Conservation (phyloP, 1,140 invertebrate species). For the Pachyrhynchus sulphureomaculatus region DNA sequence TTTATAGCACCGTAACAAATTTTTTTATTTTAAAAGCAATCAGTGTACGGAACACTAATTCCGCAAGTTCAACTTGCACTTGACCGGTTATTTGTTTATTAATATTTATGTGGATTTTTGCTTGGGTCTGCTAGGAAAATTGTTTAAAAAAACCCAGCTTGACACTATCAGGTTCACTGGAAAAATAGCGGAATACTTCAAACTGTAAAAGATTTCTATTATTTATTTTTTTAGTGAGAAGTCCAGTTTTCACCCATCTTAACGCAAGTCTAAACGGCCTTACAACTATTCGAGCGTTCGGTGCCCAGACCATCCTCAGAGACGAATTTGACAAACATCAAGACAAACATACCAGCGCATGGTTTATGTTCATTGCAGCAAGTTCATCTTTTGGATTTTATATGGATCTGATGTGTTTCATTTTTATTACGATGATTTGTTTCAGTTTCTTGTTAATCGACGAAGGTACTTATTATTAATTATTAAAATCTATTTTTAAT, state of each 20-base stretch:
- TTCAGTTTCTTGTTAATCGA: not conserved
- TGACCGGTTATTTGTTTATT: no score
- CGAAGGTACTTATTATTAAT: not conserved
- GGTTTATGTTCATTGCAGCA: constrained; percentile 62
- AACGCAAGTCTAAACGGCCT: constrained; percentile 86
- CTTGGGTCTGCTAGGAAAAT: no score
- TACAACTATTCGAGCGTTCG: constrained; percentile 83
- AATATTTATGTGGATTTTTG: no score
- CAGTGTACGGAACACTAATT: no score
- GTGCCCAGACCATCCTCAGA: constrained; percentile 73
- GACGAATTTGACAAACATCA: constrained; percentile 79
- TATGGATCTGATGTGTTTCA: constrained; percentile 74
- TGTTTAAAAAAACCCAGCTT: no score
- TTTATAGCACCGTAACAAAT: no score
- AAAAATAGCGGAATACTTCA: no score
- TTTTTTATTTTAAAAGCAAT: no score
- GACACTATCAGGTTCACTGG: no score
- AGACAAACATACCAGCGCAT: constrained; percentile 68
- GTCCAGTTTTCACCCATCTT: constrained; percentile 84
- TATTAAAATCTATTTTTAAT: no score
- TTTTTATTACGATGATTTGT: constrained; percentile 67
- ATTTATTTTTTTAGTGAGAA: constrained; percentile 51
- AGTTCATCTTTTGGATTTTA: constrained; percentile 73
- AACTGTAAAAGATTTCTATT: no score
- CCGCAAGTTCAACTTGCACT: no score